Base-by-base conservation (phyloP, 2,888 invertebrate genomes). In the Eupsilia transversa region DNA sequence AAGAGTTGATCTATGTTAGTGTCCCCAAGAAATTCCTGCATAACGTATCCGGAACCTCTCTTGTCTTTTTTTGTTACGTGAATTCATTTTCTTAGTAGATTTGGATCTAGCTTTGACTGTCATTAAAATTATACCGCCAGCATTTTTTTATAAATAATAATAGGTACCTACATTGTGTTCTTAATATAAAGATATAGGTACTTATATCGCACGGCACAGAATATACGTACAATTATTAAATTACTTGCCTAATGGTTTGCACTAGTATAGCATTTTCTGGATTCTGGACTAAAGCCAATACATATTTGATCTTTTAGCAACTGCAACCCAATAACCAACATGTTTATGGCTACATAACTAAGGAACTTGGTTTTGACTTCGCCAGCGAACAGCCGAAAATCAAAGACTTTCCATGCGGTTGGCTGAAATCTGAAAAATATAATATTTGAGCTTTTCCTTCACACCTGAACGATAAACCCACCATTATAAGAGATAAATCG, bases 181-280 rank as follows among this genome's bases (percentile, higher is more conserved):
- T 41, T 7, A 54, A 73, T 12, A n/a, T 41, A 46, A 38, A 41
- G n/a, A n/a, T 6, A 54, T n/a, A 38, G 2, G 17, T 33, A 14
- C n/a, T 20, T 49, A 10, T 23, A 56, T 30, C 30, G 4, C 68
- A 56, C 43, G n/a, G n/a, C n/a, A n/a, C n/a, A n/a, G n/a, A n/a
- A n/a, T 43, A 43, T 27, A 27, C 30, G 9, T 27, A 54, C 12
- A 59, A 79, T 49, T 70, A 79, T 49, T 70, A 41, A 70, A 59
- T 41, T 2, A 23, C 49, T 41, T 2, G 17, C n/a, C n/a, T 20
- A 65, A 68, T 78, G 12, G 43, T 46, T 38, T 59, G 57, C 5
- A 49, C 30, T 74, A 35, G 6, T 33, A 49, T 41, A 30, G 23
- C 70, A 27, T 69, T 56, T n/a, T 33, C 41, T 79, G 33, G 35